Base-by-base conservation (phyloP, 2,113 vertebrate genomes). In the Brachypodius melanocephalos region DNA sequence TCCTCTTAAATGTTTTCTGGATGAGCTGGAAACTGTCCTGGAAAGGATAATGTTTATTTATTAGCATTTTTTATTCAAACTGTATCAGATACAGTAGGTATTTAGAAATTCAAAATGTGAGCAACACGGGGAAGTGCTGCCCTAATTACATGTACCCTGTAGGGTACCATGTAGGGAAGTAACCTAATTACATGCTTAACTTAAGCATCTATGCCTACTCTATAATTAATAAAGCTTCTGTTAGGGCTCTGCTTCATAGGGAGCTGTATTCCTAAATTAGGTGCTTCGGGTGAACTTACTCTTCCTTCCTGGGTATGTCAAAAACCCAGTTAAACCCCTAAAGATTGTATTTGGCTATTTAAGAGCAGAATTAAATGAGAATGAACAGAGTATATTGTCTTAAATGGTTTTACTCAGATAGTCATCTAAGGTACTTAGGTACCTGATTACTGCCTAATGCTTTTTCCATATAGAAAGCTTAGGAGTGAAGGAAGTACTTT, bases 331-430 rank as follows among this genome's bases (percentile, higher is more conserved):
- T 42, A 68, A 81, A 65, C 7, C 13, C 10, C 22, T 49, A 21
- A 77, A 87, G 61, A 48, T 55, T 59, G 19, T 59, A 32, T 71
- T 95, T 95, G 61, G 32, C 80, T 89, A 58, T 92, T 93, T 81
- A 72, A 82, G 57, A 77, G 19, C 4, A 65, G 83, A 92, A 85
- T 72, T 74, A 85, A 86, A 89, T 68, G 66, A 32, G 38, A 94
- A 84, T 45, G 77, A 92, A 45, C 8, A 0, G 2, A 72, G 28
- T 54, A 45, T 71, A 86, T 61, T 84, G 67, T 71, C 68, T 81
- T 87, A 81, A 95, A 84, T 38, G 19, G 69, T 88, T 92, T 84
- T 84, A 74, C 68, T 52, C 65, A 61, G 80, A 91, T 74, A 88
- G 72, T 67, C n/a, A 81, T 95, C 80, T 89, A 45, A 81, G 65